Evolutionary conservation across 2,888 invertebrate genomes (phyloP).

Genomic region (Lypha dubia): DNA sequence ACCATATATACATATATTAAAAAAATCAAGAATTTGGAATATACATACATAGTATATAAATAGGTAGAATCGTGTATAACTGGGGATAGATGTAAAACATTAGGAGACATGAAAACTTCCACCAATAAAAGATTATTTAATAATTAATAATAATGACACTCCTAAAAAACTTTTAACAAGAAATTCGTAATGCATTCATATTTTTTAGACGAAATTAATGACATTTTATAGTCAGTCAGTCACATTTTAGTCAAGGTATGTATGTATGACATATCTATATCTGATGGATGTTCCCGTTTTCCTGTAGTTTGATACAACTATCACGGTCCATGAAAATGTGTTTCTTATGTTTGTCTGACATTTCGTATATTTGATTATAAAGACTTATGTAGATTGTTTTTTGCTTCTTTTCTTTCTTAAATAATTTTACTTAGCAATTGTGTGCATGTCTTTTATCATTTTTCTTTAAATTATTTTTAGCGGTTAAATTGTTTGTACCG

Average conservation of each 20-base stretch:
- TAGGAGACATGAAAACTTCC: not conserved
- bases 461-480: constrained; percentile 42
- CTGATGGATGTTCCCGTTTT: not conserved
- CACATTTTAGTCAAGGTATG: not conserved
- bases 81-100: not conserved
- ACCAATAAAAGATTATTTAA: constrained; percentile 26
- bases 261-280: no score
- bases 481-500: constrained; percentile 52
- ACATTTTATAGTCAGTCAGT: constrained; percentile 19
- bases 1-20: not conserved
- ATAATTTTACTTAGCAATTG: constrained; percentile 58
- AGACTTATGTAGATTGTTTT: no score
- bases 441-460: constrained; percentile 51
- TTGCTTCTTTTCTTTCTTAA: constrained; percentile 22
- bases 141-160: constrained; percentile 21
- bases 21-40: no score
- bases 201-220: constrained; percentile 26
- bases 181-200: constrained; percentile 26
- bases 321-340: not conserved
- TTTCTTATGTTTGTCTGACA: not conserved
- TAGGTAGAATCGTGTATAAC: not conserved
- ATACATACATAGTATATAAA: no score
- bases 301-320: constrained; percentile 4
- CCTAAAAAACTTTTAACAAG: not conserved
- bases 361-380: constrained; percentile 15